phyloP scores from a whole-genome alignment of 1,140 invertebrate species.

The Plodia interpunctella region DNA sequence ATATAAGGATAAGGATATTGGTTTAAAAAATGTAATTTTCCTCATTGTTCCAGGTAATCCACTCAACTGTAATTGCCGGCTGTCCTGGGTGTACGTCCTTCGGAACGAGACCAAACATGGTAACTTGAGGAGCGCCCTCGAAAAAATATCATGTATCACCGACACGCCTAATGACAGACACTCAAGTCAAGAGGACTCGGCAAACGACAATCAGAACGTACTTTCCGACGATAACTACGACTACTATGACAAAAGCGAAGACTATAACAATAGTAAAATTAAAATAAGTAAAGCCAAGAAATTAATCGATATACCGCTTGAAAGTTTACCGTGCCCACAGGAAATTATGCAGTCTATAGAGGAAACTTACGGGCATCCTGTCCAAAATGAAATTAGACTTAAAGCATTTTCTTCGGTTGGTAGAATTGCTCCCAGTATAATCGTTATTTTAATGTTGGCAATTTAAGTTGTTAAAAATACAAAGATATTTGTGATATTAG shows the following conservation, averaged over 20 bases:
- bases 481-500: constrained; percentile 71
- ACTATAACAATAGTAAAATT: constrained; percentile 47
- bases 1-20: too few species aligned
- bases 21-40: not conserved
- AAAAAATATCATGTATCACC: constrained; percentile 77
- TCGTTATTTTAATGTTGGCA: constrained; percentile 32
- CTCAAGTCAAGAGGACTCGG: constrained; percentile 38
- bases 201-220: constrained; percentile 39
- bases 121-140: constrained; percentile 77
- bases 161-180: constrained; percentile 40
- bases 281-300: constrained; percentile 50
- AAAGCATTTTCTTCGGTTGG: constrained; percentile 54
- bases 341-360: constrained; percentile 63
- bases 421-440: constrained; percentile 36
- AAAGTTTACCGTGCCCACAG: constrained; percentile 62
- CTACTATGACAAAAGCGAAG: constrained; percentile 60
- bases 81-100: constrained; percentile 81
- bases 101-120: constrained; percentile 79
- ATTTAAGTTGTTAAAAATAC: constrained; percentile 26
- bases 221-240: constrained; percentile 57
- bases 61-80: constrained; percentile 81
- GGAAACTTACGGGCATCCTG: constrained; percentile 60
- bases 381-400: constrained; percentile 66
- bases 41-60: constrained; percentile 79
- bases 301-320: constrained; percentile 55